Conservation (phyloP, 2,888 invertebrate genomes). For the Tortrix viridana region DNA sequence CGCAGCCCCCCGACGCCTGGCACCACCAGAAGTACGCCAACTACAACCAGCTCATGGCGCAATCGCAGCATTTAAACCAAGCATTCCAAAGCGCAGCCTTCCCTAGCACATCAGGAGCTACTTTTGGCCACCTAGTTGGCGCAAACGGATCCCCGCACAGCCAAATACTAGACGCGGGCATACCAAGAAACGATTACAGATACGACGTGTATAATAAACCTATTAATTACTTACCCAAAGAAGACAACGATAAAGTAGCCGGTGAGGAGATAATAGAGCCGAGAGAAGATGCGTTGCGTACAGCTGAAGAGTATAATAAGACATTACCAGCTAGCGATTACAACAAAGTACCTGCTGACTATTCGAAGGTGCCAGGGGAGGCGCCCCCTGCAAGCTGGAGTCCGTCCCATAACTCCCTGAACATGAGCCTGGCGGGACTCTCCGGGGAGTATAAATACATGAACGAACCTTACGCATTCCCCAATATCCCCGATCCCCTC, state of each 20-base stretch:
- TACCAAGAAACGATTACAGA: constrained; percentile 79
- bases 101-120: constrained; percentile 76
- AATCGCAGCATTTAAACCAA: constrained; percentile 84
- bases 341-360: constrained; percentile 82
- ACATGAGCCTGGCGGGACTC: constrained; percentile 77
- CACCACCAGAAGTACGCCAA: constrained; percentile 83
- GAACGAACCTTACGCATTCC: constrained; percentile 79
- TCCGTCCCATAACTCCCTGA: constrained; percentile 76
- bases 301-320: constrained; percentile 71
- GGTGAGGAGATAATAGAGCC: constrained; percentile 73
- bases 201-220: constrained; percentile 77
- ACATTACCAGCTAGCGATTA: constrained; percentile 80
- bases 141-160: constrained; percentile 76
- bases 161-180: constrained; percentile 78
- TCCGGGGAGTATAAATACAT: constrained; percentile 80
- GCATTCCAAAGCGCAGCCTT: constrained; percentile 81
- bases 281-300: constrained; percentile 69
- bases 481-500: constrained; percentile 74
- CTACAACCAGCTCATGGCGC: constrained; percentile 81
- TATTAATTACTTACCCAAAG: constrained; percentile 76
- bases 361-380: constrained; percentile 78
- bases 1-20: constrained; percentile 78
- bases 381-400: constrained; percentile 83
- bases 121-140: constrained; percentile 80
- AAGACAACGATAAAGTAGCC: constrained; percentile 72